Evolutionary conservation across 2,888 invertebrate species (phyloP).

Genomic region (Drosophila affinis): DNA sequence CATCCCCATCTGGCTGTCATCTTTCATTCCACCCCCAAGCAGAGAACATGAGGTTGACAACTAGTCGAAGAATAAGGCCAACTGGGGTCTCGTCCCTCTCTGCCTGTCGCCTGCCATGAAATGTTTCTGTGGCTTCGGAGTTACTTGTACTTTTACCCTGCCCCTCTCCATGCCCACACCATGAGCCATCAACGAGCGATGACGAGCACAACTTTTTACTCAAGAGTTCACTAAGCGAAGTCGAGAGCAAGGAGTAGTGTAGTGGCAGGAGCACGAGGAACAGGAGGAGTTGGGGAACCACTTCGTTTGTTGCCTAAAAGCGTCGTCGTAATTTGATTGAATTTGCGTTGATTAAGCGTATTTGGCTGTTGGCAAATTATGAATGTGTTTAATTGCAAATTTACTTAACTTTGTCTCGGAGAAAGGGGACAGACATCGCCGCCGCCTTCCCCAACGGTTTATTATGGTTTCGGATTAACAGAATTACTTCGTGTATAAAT

Average conservation of each 20-base stretch:
- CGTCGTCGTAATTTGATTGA: conserved; percentile 76
- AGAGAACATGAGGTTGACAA: conserved; percentile 57
- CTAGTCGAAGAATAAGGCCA: conserved; percentile 42
- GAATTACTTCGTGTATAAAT: conserved; percentile 60
- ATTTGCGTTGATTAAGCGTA: conserved; percentile 75
- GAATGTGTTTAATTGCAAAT: conserved; percentile 69
- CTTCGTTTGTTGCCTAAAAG: conserved; percentile 56
- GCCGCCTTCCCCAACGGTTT: conserved; percentile 10
- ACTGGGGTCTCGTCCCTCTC: conserved; percentile 31
- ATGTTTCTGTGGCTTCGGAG: conserved; percentile 48
- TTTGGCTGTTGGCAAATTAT: conserved; percentile 75
- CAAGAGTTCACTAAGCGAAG: conserved; percentile 22
- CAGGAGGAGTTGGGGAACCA: conserved; percentile 11
- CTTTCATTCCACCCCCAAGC: conserved; percentile 21
- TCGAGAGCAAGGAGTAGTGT: not conserved
- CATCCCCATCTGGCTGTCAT: conserved; percentile 37
- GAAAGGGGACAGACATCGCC: conserved; percentile 4
- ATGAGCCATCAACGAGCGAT: conserved; percentile 35
- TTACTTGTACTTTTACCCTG: conserved; percentile 14
- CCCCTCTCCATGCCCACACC: not conserved
- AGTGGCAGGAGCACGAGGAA: not conserved
- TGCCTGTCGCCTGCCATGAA: conserved; percentile 43
- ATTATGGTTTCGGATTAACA: conserved; percentile 71
- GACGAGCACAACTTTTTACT: conserved; percentile 60
- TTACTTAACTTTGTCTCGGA: conserved; percentile 64